Evolutionary conservation across 2,888 invertebrate species (phyloP).

Genomic region (Calliphora vomitoria): DNA sequence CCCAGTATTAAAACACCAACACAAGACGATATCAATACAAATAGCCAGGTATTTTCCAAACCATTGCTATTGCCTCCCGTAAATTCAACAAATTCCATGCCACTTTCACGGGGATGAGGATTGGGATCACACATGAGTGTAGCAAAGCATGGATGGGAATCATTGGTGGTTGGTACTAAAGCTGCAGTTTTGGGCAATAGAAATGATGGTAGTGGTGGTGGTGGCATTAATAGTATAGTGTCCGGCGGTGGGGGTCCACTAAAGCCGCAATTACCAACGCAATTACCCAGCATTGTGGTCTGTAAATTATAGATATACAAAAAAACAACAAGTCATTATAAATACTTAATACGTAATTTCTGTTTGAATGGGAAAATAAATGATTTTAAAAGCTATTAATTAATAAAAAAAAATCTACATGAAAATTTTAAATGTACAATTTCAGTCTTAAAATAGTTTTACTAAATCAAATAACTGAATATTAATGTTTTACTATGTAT

Average conservation of each 20-base stretch:
- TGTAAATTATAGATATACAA: conserved; percentile 23
- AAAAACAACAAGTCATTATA: conserved; percentile 9
- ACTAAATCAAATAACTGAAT: no score
- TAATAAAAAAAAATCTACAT: not conserved
- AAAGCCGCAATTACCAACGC: conserved; percentile 83
- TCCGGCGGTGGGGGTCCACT: conserved; percentile 88
- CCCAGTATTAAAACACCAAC: conserved; percentile 92
- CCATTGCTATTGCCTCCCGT: conserved; percentile 87
- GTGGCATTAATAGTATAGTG: conserved; percentile 92
- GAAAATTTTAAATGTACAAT: not conserved
- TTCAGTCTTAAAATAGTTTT: no score
- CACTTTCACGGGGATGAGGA: conserved; percentile 86
- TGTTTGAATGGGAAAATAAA: not conserved
- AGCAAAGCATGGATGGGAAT: conserved; percentile 88
- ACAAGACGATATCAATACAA: conserved; percentile 91
- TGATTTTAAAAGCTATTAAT: not conserved
- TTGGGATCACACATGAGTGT: conserved; percentile 88
- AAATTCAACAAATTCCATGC: conserved; percentile 92
- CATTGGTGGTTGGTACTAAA: conserved; percentile 85
- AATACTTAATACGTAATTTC: not conserved
- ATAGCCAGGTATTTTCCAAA: conserved; percentile 92
- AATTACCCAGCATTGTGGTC: conserved; percentile 80
- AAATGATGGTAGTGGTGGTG: conserved; percentile 93
- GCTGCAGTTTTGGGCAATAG: conserved; percentile 84
- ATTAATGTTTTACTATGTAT: no score